phyloP scores from a whole-genome alignment of 2,888 invertebrate genomes.

The Nomada lathburiana region DNA sequence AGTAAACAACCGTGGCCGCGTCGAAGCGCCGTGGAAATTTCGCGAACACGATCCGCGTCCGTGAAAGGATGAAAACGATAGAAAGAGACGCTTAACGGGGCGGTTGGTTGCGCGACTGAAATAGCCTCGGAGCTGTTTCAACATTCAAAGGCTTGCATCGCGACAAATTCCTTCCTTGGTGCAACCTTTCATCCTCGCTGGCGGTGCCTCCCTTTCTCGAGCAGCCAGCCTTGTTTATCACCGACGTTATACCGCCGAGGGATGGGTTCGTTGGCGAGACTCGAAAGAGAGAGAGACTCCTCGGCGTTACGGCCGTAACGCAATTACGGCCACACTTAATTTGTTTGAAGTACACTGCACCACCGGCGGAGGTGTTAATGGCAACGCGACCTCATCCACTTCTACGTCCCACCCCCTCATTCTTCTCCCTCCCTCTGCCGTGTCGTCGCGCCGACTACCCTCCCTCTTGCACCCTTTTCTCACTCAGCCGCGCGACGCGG shows the following conservation, averaged over 20 bases:
- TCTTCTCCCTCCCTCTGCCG: conserved; percentile 46
- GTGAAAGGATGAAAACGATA: neutral
- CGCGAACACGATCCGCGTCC: neutral
- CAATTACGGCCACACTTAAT: conserved; percentile 83
- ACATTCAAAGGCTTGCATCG: conserved; percentile 63
- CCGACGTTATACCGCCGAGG: conserved; percentile 64
- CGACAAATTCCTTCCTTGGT: conserved; percentile 60
- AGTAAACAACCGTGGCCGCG: conserved; percentile 20
- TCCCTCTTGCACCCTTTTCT: conserved; percentile 35
- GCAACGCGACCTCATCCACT: conserved; percentile 77
- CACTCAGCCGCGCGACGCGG: conserved; percentile 14
- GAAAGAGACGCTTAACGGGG: neutral
- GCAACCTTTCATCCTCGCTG: conserved; percentile 65
- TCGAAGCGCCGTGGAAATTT: conserved; percentile 30
- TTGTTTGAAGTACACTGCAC: conserved; percentile 82
- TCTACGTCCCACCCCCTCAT: conserved; percentile 61
- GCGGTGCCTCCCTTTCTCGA: conserved; percentile 59
- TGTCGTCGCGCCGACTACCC: conserved; percentile 28
- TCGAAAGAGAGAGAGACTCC: conserved; percentile 69
- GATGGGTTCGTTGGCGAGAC: conserved; percentile 59
- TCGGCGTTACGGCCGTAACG: conserved; percentile 77
- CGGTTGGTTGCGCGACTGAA: conserved; percentile 40
- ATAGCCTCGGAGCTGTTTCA: conserved; percentile 59
- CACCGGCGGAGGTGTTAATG: conserved; percentile 81
- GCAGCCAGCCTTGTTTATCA: conserved; percentile 65